Base-by-base conservation (phyloP, 2,888 invertebrate species). In the Anthoptus insignis region DNA sequence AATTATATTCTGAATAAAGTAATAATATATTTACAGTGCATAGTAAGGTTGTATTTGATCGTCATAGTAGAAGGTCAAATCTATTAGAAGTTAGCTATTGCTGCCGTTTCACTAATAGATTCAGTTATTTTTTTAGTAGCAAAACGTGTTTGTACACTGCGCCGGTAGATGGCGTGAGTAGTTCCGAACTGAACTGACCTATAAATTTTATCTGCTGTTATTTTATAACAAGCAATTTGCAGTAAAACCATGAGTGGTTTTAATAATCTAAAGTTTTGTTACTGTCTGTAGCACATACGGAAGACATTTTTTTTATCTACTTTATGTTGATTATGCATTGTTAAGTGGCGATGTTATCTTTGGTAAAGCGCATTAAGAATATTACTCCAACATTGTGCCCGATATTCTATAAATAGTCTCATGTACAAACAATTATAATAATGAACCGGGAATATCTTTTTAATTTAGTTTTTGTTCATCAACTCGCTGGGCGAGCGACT, bases 151-250 rank as follows among this genome's bases (percentile, higher is more conserved):
- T 81, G 78, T 81, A 73, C 83, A 72, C 78, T 80, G 81, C 83
- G 83, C 64, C 86, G 88, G 85, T 89, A 91, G 89, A 88, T 91
- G 91, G 87, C 87, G 83, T 79, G 78, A 76, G 69, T 83, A 83
- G 84, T 69, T 81, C 80, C 69, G 77, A 81, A 84, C 83, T 86
- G 77, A 85, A 86, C 84, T 81, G 82, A 78, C 87, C 81, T 84
- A 83, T 81, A 87, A 85, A 87, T 83, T 86, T 87, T 83, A 87
- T 82, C 57, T 37, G 56, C 27, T 29, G 32, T 54, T 81, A 45
- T 45, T 45, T 45, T 45, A 3, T 45, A 22, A 45, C 13, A 13
- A 39, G 39, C 16, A 1, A 6, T 37, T 37, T 14, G 16, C 16
- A 14, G n/a, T 39, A n/a, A 3, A 14, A 37, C 6, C 14, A 37